Evolutionary conservation across 1,140 invertebrate genomes (phyloP).

Genomic region (Brachionus calyciflorus): DNA sequence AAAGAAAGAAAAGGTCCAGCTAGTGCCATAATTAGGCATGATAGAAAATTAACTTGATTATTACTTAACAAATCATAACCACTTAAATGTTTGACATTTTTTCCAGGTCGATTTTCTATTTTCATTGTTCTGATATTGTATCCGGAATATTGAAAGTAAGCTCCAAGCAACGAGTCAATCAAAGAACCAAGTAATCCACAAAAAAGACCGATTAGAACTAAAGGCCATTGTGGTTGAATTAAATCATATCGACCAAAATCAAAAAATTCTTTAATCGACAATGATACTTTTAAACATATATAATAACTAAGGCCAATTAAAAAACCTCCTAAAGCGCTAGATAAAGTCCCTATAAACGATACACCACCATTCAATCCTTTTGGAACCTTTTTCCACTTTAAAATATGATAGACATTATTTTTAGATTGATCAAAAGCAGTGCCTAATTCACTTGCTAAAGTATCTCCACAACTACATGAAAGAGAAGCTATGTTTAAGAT

Average conservation of each 20-base stretch:
- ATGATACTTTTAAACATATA: not conserved
- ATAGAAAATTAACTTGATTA: slow-evolving; percentile 28
- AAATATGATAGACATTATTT: slow-evolving; percentile 9
- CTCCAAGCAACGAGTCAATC: slow-evolving; percentile 8
- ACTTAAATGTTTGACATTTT: not conserved
- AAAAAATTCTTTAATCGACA: not conserved
- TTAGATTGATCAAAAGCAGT: slow-evolving; percentile 3
- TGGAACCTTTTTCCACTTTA: slow-evolving; percentile 26
- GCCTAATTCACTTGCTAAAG: slow-evolving; percentile 22
- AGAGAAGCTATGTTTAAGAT: not conserved
- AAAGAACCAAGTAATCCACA: slow-evolving; percentile 22
- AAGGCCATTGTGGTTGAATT: not conserved
- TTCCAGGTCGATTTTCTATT: not conserved
- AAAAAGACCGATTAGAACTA: not conserved
- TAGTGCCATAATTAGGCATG: slow-evolving; percentile 7
- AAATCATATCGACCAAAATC: not conserved
- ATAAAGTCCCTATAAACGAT: not conserved
- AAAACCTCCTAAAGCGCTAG: not conserved
- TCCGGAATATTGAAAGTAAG: slow-evolving; percentile 9
- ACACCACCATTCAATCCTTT: slow-evolving; percentile 33
- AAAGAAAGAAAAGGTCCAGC: not conserved
- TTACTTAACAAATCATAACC: slow-evolving; percentile 29
- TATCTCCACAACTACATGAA: slow-evolving; percentile 4
- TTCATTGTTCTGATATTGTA: not conserved
- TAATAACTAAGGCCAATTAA: slow-evolving; percentile 13